These are phyloP conservation scores for Octomys mimax DNA, from an alignment of 2,797 vertebrate genomes.

Conservation along the genomic window DNA sequence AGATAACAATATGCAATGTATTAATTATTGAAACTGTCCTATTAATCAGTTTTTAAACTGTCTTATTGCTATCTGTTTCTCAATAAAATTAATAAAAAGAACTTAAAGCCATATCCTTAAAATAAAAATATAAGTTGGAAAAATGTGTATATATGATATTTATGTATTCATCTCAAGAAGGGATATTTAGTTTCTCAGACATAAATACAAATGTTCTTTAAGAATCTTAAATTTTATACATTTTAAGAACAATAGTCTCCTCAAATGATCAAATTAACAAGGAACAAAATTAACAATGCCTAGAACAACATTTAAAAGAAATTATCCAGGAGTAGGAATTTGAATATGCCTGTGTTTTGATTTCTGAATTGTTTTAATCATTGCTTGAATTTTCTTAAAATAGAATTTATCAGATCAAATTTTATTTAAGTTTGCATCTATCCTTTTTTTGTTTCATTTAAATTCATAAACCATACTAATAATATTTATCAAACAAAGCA, in stretches of 20 bases:
- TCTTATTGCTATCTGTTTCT: too few relatives aligned
- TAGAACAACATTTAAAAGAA: not conserved
- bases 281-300: not conserved
- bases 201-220: not conserved
- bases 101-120: not conserved
- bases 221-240: not conserved
- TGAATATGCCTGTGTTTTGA: not conserved
- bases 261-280: not conserved
- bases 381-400: not conserved
- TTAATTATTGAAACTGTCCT: too few relatives aligned
- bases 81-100: not conserved
- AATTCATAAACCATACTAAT: not conserved
- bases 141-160: not conserved
- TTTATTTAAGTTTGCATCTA: not conserved
- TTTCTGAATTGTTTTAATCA: not conserved
- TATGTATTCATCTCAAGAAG: not conserved
- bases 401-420: not conserved
- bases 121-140: not conserved
- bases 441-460: not conserved
- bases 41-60: too few relatives aligned
- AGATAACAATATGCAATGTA: too few relatives aligned
- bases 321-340: slow-evolving; percentile 12
- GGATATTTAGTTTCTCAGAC: slow-evolving; percentile 8
- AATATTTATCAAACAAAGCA: not conserved
- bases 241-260: not conserved